Conservation (phyloP, 2,113 vertebrate species). For the Eubucco bourcierii region DNA sequence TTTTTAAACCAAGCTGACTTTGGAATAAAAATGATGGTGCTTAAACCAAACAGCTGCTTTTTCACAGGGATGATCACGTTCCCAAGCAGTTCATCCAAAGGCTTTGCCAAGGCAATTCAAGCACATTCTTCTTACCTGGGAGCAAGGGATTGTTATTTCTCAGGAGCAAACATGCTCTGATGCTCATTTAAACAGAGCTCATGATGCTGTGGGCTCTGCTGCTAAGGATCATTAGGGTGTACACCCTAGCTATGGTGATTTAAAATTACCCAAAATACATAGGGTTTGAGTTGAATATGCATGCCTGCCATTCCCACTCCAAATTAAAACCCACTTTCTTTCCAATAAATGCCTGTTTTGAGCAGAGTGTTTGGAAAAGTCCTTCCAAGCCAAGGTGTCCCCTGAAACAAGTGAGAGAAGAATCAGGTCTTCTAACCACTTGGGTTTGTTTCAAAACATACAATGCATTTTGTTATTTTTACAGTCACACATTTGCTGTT, state of each 20-base stretch:
- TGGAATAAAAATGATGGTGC: neutral
- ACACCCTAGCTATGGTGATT: neutral
- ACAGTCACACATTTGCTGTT: neutral
- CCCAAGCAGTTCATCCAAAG: slow-evolving; percentile 18
- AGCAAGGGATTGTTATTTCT: neutral
- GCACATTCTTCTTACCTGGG: slow-evolving; percentile 6
- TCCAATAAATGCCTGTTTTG: neutral
- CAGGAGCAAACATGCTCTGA: slow-evolving; percentile 8
- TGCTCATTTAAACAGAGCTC: slow-evolving; percentile 6
- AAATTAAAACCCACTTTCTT: neutral
- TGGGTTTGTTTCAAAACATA: neutral
- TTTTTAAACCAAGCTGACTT: neutral
- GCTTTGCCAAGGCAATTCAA: neutral
- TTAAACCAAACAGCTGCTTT: neutral
- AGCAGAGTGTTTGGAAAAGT: neutral
- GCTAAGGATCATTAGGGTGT: neutral
- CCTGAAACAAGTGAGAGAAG: neutral
- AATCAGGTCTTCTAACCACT: neutral
- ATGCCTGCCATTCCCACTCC: neutral
- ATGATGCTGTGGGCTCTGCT: neutral
- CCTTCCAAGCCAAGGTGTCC: neutral
- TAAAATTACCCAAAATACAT: neutral
- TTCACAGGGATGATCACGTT: neutral
- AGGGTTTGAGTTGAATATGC: neutral
- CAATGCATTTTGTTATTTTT: neutral